Conservation (phyloP, 2,113 vertebrate species). For the Dromiciops gliroides region DNA sequence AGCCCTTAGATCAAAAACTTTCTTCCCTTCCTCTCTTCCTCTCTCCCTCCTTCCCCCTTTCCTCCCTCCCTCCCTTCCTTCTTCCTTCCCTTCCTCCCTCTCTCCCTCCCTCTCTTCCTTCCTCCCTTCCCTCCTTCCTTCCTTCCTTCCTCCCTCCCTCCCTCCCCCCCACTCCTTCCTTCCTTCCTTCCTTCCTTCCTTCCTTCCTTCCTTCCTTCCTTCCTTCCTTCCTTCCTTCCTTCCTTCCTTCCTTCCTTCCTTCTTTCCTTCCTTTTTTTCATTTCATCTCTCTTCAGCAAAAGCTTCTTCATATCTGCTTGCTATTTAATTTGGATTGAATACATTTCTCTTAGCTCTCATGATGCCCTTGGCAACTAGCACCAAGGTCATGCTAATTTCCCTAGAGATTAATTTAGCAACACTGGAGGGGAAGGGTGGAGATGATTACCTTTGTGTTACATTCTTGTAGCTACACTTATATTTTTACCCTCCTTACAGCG, state of each 20-base stretch:
- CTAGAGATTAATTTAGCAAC: conserved; percentile 3
- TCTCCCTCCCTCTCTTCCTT: too few relatives aligned
- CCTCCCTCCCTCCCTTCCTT: neutral
- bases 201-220: neutral
- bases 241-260: neutral
- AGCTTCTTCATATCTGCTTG: neutral
- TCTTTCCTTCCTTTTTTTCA: neutral
- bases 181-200: neutral
- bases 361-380: neutral
- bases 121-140: too few relatives aligned
- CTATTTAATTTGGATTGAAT: neutral
- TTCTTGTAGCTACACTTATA: neutral
- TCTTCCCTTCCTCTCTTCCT: neutral
- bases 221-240: neutral
- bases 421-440: neutral
- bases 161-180: too few relatives aligned
- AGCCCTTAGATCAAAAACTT: neutral
- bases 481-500: neutral
- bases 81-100: too few relatives aligned
- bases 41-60: too few relatives aligned
- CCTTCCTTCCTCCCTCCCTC: neutral
- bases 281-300: neutral
- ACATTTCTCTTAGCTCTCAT: neutral
- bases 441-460: neutral
- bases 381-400: neutral